Base-by-base conservation (phyloP, 2,888 invertebrate genomes). In the Zele albiditarsus region DNA sequence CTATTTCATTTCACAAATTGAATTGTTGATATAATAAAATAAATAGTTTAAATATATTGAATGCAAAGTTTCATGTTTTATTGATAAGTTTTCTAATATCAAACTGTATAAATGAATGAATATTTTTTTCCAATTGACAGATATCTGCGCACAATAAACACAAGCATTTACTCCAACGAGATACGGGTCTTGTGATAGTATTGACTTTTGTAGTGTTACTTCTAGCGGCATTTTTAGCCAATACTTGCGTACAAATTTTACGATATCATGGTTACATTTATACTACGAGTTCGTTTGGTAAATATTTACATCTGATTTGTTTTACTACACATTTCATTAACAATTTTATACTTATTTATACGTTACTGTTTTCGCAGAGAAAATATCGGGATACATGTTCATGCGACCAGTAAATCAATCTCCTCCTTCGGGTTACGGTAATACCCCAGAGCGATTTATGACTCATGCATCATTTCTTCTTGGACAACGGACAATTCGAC, bases 281-380 rank as follows among this genome's bases (percentile, higher is more conserved):
- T 86, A 90, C 94, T 70, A 95, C 96, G 1, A 95, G 95, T 80
- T 97, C 97, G 28, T 97, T 95, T 89, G 97, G 97, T 97, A 89
- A 92, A 92, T 90, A 38, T 62, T 33, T 25, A 42, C 27, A 80
- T 79, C 81, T 81, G 20, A 74, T 67, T 14, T 31, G 33, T 57
- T 16, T 31, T 20, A 8, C 8, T 8, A 8, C 38, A 38, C 53
- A 53, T 71, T 58, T 66, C 20, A 58, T 28, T 57, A 58, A 2
- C 60, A 38, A 1, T 16, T 49, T 20, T 25, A 70, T 33, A 27
- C 10, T 58, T 57, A 33, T 57, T 12, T 27, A 10, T 8, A 31
- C 12, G 28, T 67, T 57, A 28, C 12, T 23, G 6, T 10, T 42
- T 75, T 90, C 90, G 3, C 89, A 96, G 96, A 96, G 90, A 92